A percentile compares a stretch with the other conserved stretches of the same genome.
phyloP scores from a whole-genome alignment of 2,797 vertebrate genomes.

The Salarias fasciatus region DNA sequence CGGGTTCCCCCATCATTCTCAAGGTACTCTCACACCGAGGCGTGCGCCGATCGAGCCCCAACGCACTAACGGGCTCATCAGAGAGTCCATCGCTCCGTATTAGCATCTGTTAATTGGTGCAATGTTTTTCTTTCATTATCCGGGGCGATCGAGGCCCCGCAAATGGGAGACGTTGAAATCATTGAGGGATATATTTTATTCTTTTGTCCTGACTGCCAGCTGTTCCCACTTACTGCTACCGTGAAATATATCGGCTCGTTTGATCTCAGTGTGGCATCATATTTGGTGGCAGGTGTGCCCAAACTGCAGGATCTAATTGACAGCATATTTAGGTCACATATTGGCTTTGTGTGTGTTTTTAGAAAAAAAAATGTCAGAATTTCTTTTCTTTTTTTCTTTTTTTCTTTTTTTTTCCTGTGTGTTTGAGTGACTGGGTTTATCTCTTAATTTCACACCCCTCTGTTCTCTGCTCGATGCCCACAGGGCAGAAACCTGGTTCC shows the following conservation, averaged over 20 bases:
- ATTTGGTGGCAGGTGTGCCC: slow-evolving; percentile 47
- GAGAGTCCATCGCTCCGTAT: neutral
- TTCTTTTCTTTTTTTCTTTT: no score
- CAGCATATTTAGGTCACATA: slow-evolving; percentile 30
- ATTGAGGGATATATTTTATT: slow-evolving; percentile 4
- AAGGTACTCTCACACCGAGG: slow-evolving; percentile 83
- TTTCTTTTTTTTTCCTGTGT: slow-evolving; percentile 27
- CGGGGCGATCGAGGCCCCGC: neutral
- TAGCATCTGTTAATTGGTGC: slow-evolving; percentile 1
- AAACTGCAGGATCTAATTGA: slow-evolving; percentile 40
- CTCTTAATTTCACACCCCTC: slow-evolving; percentile 40
- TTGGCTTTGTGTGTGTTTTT: slow-evolving; percentile 26
- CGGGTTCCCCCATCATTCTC: slow-evolving; percentile 96
- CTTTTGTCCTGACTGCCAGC: slow-evolving; percentile 33
- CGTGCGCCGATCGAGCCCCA: no score
- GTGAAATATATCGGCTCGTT: slow-evolving; percentile 36
- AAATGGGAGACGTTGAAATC: neutral
- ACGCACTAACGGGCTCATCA: neutral
- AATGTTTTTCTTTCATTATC: slow-evolving; percentile 5
- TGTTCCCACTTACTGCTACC: slow-evolving; percentile 28
- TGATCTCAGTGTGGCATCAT: slow-evolving; percentile 45
- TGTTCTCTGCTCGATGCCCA: slow-evolving; percentile 41
- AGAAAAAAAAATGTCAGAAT: slow-evolving; percentile 35
- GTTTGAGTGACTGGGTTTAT: slow-evolving; percentile 29
- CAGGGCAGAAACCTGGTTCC: slow-evolving; percentile 98